Evolutionary conservation across 2,797 vertebrate genomes (phyloP).

Genomic region (Anas flavirostris): DNA sequence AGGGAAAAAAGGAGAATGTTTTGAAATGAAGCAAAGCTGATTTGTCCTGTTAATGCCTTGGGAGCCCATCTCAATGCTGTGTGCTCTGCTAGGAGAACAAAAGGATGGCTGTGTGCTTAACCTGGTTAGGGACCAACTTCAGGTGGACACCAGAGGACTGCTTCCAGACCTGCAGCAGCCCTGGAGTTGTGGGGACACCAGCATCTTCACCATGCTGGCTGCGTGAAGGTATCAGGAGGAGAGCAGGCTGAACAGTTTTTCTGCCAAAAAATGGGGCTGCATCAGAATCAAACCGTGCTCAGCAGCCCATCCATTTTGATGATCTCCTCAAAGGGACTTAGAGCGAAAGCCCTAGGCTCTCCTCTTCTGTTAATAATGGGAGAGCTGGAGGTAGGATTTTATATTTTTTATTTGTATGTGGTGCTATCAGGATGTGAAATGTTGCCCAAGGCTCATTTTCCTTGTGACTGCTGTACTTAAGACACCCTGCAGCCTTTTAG

Average conservation of each 20-base stretch:
- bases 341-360: neutral
- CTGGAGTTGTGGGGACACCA: neutral
- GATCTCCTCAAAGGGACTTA: neutral
- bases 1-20: neutral
- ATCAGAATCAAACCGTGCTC: neutral
- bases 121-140: rapidly evolving
- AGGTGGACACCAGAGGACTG: neutral
- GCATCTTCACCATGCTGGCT: neutral
- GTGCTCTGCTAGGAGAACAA: rapidly evolving
- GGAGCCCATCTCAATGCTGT: neutral
- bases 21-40: neutral
- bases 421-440: neutral
- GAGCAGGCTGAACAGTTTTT: neutral
- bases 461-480: neutral
- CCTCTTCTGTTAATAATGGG: neutral
- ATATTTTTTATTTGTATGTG: neutral
- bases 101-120: neutral
- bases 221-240: rapidly evolving
- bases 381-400: neutral
- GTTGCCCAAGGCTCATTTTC: neutral
- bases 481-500: neutral
- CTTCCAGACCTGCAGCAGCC: neutral
- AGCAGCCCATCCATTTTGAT: neutral
- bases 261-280: neutral
- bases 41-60: neutral